Base-by-base conservation (phyloP, 2,113 vertebrate genomes). In the Otolemur garnettii region DNA sequence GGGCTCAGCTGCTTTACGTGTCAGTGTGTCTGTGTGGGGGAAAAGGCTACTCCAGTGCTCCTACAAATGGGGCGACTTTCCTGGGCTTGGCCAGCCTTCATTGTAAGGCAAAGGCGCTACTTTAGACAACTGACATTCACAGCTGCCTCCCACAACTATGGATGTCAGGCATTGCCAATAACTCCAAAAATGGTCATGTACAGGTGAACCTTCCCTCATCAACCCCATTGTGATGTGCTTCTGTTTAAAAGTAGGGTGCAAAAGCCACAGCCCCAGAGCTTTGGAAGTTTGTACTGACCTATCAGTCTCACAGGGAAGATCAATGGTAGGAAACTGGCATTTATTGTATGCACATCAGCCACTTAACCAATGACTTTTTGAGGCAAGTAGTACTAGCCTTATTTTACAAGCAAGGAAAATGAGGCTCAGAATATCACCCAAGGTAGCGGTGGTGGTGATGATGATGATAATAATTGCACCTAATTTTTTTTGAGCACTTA, bases 111-210 rank as follows among this genome's bases (percentile, higher is more conserved):
- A 0, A 57, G 35, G 22, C 53, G 7, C 24, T 15, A 21, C 66
- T 78, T 50, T 50, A 28, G 81, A 81, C 17, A 18, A 30, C 19
- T 72, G 26, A 13, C 22, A 26, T 59, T 71, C 18, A 14, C 2
- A 12, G 18, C 33, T 87, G 13, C n/a, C 75, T 92, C 53, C 84
- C 33, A 64, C 6, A 21, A 12, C 28, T 10, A 7, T 50, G 14
- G 22, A 3, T 12, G 6, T 30, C 7, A 64, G 26, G 2, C 30
- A 55, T 26, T 5, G 2, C 17, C 13, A 57, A 28, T 17, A 59
- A 42, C 7, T 45, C 8, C 17, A 28, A 1, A 21, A 1, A n/a
- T 6, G 35, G 2, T 22, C 8, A 28, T 1, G 4, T 2, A 45
- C 2, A 50, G 53, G 17, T 14, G 42, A 1, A 2, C 62, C 53